Conservation (phyloP, 2,797 vertebrate species). For the Prionace glauca region DNA sequence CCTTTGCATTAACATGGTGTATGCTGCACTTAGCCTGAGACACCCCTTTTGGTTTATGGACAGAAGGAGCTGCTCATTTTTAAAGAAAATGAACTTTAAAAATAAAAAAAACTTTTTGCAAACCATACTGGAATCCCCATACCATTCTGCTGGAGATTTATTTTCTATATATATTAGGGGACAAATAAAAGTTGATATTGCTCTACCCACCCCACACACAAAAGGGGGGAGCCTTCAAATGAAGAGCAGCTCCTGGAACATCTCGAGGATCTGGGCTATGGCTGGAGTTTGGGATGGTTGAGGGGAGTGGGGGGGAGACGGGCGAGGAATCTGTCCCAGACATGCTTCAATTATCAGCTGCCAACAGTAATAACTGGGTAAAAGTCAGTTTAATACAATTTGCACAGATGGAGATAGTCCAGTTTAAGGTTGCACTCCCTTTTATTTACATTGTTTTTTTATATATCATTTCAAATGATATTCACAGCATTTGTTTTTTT, state of each 20-base stretch:
- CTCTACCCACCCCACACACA: conserved; percentile 48
- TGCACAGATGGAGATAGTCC: conserved; percentile 64
- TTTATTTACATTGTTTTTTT: conserved; percentile 83
- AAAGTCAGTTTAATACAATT: conserved; percentile 55
- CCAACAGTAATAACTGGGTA: conserved; percentile 40
- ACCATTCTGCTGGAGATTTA: conserved; percentile 1
- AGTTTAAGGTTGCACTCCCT: conserved; percentile 66
- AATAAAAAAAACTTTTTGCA: conserved; percentile 29
- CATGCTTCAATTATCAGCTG: conserved; percentile 51
- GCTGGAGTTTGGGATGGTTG: background rate
- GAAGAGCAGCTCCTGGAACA: conserved; percentile 50
- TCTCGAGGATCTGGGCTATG: conserved; percentile 25
- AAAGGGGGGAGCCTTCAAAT: conserved; percentile 49
- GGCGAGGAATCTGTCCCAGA: conserved; percentile 48
- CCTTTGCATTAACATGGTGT: conserved; percentile 35
- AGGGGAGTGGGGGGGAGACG: conserved; percentile 43
- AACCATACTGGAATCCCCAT: conserved; percentile 31
- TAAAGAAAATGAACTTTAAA: background rate
- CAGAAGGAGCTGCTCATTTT: conserved; percentile 32
- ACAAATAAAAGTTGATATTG: conserved; percentile 39
- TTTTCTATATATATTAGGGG: background rate
- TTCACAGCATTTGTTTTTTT: conserved; percentile 83
- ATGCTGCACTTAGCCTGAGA: conserved; percentile 19
- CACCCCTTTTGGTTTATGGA: conserved; percentile 21
- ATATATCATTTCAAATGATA: conserved; percentile 73